Base-by-base conservation (phyloP, 2,797 vertebrate species). In the Buceros bicornis region DNA sequence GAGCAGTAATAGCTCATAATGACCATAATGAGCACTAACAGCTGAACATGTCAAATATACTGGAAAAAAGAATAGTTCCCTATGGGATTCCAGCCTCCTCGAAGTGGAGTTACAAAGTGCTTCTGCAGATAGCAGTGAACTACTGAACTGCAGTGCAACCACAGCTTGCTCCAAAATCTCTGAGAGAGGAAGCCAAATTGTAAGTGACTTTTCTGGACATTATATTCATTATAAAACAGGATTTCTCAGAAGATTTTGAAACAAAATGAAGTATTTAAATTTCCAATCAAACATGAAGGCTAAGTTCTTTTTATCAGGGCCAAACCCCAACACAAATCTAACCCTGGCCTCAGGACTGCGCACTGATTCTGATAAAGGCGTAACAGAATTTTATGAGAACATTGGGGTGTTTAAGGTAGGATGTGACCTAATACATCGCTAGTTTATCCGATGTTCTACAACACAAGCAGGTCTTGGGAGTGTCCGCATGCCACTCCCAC, bases 41-140 rank as follows among this genome's bases (percentile, higher is more conserved):
- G 95, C 94, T 93, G 96, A 96, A 87, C 93, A 33, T 97, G 95
- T 97, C 95, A 97, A 97, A 97, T 97, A 96, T 13, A 90, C 83
- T 81, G 91, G 86, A 87, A 74, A 69, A 94, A 86, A 92, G 90
- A 94, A 91, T 74, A 51, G 78, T 60, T 95, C 90, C 95, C 93
- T 51, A 3, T 96, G 96, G 93, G 87, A 96, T 78, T 92, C 28
- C 80, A 79, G 28, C 69, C 80, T 95, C 82, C 62, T 92, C 82
- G 50, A 79, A 94, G 90, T 12, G 22, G 50, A 95, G 83, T 54
- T 76, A 64, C 72, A 70, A 64, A 96, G 90, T 70, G 80, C 77
- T 79, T 4, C 86, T 73, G 61, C 51, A 90, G 82, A 12, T 21
- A 79, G 62, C 84, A 82, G 37, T 76, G 90, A 96, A 82, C 92